Percentiles rank a stretch among this genome's conserved stretches.
Evolutionary conservation across 2,888 invertebrate genomes (phyloP).

Genomic region (Epiblema foenella): DNA sequence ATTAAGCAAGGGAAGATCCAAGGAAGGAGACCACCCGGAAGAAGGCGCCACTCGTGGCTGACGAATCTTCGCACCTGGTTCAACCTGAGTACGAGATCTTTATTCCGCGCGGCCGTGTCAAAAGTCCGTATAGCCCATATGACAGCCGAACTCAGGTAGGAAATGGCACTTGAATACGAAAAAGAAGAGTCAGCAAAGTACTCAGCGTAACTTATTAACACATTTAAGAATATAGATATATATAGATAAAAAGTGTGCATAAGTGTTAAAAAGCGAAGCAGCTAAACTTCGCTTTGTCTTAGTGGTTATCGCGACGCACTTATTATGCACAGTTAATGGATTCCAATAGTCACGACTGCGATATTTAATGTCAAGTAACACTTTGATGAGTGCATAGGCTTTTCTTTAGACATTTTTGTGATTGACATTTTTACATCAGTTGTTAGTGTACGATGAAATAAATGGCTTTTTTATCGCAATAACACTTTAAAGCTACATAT

Average conservation of each 20-base stretch:
- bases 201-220: not conserved
- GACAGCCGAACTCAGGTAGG: too few species aligned
- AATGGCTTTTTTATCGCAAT: conserved; percentile 15
- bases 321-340: conserved; percentile 65
- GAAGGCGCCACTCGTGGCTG: too few species aligned
- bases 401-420: conserved; percentile 36
- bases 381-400: conserved; percentile 36
- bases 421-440: conserved; percentile 31
- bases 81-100: too few species aligned
- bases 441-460: conserved; percentile 10
- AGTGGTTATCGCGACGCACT: conserved; percentile 46
- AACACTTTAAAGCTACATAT: not conserved
- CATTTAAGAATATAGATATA: not conserved
- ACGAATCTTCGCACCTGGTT: too few species aligned
- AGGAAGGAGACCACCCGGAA: too few species aligned
- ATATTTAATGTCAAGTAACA: conserved; percentile 36
- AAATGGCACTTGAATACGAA: too few species aligned
- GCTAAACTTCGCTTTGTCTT: conserved; percentile 45
- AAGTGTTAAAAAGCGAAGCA: conserved; percentile 18
- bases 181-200: too few species aligned
- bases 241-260: not conserved
- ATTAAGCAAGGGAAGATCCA: too few species aligned
- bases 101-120: too few species aligned
- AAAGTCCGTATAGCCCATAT: too few species aligned
- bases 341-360: conserved; percentile 65